Evolutionary conservation across 2,888 invertebrate species (phyloP).

Genomic region (Odontomyia ornata): DNA sequence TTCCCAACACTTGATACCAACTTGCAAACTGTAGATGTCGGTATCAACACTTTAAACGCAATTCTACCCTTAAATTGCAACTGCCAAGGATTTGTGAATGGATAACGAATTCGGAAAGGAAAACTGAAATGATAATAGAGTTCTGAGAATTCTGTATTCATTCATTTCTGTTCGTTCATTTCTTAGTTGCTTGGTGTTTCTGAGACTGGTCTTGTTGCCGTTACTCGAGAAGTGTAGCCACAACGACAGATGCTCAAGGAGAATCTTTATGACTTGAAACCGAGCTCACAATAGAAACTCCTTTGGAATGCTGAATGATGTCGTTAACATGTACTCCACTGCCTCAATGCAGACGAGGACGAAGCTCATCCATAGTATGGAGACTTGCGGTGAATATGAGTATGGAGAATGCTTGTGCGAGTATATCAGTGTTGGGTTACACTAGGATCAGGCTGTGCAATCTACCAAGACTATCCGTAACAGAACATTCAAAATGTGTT

Average conservation of each 20-base stretch:
- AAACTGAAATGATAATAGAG: not conserved
- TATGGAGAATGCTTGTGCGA: no score
- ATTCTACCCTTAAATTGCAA: not conserved
- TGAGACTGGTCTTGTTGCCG: no score
- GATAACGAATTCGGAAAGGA: not conserved
- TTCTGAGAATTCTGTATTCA: not conserved
- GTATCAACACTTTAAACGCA: not conserved
- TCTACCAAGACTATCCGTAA: no score
- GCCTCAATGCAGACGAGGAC: not conserved
- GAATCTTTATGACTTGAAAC: not conserved
- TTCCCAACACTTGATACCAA: not conserved
- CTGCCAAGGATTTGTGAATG: not conserved
- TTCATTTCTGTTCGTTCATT: not conserved
- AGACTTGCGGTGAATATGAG: not conserved
- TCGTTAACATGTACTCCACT: not conserved
- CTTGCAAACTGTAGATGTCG: no score
- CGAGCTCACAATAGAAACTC: not conserved
- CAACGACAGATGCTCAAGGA: not conserved
- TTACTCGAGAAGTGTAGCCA: not conserved
- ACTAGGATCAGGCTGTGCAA: no score
- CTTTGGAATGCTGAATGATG: not conserved
- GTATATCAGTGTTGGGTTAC: no score
- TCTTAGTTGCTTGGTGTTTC: not conserved
- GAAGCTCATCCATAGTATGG: not conserved
- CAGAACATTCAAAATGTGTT: no score